Base-by-base conservation (phyloP, 2,888 invertebrate species). In the Epistrophe eligans region DNA sequence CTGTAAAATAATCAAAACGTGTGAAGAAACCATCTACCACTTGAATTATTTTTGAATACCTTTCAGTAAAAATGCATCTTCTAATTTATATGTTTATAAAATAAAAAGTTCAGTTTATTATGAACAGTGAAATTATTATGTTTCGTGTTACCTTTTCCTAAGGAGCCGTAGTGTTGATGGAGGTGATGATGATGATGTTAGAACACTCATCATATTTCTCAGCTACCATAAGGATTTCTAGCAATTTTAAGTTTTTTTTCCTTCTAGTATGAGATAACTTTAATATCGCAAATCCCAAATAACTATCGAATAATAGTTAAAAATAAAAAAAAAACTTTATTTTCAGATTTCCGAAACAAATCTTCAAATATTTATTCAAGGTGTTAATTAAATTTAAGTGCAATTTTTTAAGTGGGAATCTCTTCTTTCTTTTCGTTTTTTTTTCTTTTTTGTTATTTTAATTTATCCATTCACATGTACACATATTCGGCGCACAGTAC, bases 391-490 rank as follows among this genome's bases (percentile, higher is more conserved):
- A 17, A 38, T 38, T 40, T 40, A 43, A 40, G 40, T 40, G 24
- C 10, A 24, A 17, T 15, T 13, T 43, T 62, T 38, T 4, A 13
- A 60, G 38, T 60, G 4, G 32, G 17, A 58, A 35, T 24, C 24
- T 24, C 24, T 24, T 3, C 24, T 24, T 24, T 58, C 5, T 35
- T 17, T 58, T 35, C 6, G 1, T 57, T 58, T 32, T 35, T 32
- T 40, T 40, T 15, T 40, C 24, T 19, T 40, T 15, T 40, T 35
- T 8, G 6, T 35, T 62, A 43, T 40, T 62, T 24, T 15, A 60
- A 19, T 15, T 60, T 38, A 62, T 19, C 40, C 40, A 62, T 62
- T 62, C 40, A 43, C 62, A 62, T 62, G 62, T 62, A 62, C 43
- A 57, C 57, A 62, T 40, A 62, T 62, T 62, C 62, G 40, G 62